Conservation (phyloP, 2,797 vertebrate species). For the Pitangus sulphuratus region DNA sequence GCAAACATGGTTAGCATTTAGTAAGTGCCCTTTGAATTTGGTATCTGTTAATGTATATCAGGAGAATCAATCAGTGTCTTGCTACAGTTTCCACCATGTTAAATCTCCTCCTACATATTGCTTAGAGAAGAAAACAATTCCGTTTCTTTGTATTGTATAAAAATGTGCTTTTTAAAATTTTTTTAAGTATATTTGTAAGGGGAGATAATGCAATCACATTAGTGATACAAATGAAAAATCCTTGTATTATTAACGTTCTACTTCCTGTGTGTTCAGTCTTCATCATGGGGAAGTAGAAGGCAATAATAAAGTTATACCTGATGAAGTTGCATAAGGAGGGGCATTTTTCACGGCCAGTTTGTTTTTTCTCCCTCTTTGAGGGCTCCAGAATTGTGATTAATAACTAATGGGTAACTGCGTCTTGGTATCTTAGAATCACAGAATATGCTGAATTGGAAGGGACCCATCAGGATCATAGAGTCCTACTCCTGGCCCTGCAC, state of each 20-base stretch:
- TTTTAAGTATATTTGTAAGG: not conserved
- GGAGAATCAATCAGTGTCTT: not conserved
- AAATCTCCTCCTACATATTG: not conserved
- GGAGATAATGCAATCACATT: not conserved
- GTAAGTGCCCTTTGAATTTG: constrained; percentile 80
- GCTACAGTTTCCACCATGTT: not conserved
- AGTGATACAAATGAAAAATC: not conserved
- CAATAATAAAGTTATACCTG: not conserved
- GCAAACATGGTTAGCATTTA: constrained; percentile 93
- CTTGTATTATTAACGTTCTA: not conserved
- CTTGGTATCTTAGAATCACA: not conserved
- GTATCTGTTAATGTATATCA: not conserved
- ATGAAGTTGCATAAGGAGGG: not conserved
- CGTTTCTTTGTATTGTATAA: not conserved
- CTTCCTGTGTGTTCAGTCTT: not conserved
- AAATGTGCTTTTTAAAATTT: not conserved
- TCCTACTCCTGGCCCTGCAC: not conserved
- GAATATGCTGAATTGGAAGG: not conserved
- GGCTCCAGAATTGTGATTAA: not conserved
- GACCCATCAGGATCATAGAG: not conserved
- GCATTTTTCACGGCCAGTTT: not conserved
- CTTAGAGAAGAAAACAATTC: not conserved
- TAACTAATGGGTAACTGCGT: not conserved
- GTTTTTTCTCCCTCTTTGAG: not conserved
- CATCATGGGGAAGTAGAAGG: not conserved